phyloP scores from a whole-genome alignment of 2,888 invertebrate species.

The Cheilosia vernalis region DNA sequence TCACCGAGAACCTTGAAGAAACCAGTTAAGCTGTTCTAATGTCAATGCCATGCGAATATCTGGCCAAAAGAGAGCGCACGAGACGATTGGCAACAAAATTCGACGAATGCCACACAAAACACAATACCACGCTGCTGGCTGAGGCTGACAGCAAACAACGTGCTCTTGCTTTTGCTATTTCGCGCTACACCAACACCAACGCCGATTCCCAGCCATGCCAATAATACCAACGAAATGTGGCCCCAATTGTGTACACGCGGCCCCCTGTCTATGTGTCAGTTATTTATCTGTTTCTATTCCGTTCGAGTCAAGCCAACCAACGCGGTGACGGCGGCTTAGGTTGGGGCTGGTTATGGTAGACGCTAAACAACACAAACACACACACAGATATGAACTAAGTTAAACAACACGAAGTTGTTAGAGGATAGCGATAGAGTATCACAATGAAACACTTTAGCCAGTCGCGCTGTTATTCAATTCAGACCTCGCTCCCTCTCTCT shows the following conservation, averaged over 20 bases:
- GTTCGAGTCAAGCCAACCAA: conserved; percentile 40
- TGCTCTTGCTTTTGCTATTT: conserved; percentile 51
- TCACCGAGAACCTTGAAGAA: conserved; percentile 81
- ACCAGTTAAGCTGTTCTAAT: conserved; percentile 83
- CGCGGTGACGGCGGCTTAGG: conserved; percentile 58
- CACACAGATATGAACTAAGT: background rate
- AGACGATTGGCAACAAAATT: conserved; percentile 16
- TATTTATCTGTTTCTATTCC: conserved; percentile 21
- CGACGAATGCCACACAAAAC: background rate
- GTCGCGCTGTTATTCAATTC: conserved; percentile 14
- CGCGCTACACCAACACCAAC: conserved; percentile 38
- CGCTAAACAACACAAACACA: background rate
- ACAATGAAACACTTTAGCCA: conserved; percentile 49
- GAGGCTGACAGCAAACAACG: conserved; percentile 64
- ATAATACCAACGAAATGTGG: background rate
- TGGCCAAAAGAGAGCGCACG: conserved; percentile 67
- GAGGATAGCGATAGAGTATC: conserved; percentile 33
- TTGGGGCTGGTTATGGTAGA: conserved; percentile 74
- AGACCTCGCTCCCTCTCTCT: conserved; percentile 14
- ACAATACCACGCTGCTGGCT: conserved; percentile 14
- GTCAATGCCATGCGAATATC: conserved; percentile 81
- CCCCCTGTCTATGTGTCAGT: conserved; percentile 32
- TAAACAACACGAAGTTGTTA: conserved; percentile 28
- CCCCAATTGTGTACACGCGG: background rate
- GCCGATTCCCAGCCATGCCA: background rate